These are phyloP conservation scores for Athetis lepigone DNA, from an alignment of 2,888 invertebrate genomes.

Conservation along the genomic window DNA sequence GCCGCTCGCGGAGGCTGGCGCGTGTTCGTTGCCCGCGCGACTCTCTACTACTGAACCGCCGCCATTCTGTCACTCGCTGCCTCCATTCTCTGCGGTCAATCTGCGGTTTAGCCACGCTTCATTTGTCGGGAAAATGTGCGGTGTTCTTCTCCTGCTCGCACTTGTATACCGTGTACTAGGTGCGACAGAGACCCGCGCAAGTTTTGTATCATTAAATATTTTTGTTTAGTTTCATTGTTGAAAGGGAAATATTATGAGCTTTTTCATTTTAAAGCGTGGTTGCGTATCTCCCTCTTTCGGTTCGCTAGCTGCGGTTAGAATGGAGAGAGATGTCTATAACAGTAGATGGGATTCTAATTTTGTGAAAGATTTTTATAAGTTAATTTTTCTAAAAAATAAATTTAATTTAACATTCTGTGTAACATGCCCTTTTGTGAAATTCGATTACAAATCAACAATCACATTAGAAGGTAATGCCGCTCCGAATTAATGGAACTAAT, in stretches of 20 bases:
- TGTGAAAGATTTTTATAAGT: constrained; percentile 11
- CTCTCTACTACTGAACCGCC: constrained; percentile 87
- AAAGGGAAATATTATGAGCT: constrained; percentile 88
- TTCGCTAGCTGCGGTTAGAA: constrained; percentile 69
- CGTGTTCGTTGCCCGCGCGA: constrained; percentile 84
- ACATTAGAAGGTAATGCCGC: constrained; percentile 64
- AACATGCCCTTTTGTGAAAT: constrained; percentile 40
- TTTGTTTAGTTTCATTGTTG: constrained; percentile 88
- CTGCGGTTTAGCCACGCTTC: constrained; percentile 91
- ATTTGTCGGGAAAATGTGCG: constrained; percentile 90
- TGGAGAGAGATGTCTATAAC: constrained; percentile 74
- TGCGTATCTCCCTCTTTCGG: constrained; percentile 76
- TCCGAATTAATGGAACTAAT: constrained; percentile 72
- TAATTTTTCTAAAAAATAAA: not conserved
- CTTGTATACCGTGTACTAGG: constrained; percentile 53
- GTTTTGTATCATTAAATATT: constrained; percentile 88
- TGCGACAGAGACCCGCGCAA: constrained; percentile 81
- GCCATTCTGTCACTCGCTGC: constrained; percentile 91
- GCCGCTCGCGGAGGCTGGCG: constrained; percentile 66
- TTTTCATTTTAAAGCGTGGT: constrained; percentile 82
- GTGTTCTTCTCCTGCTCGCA: constrained; percentile 77
- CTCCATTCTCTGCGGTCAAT: constrained; percentile 91
- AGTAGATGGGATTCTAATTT: constrained; percentile 41
- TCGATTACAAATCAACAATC: constrained; percentile 47
- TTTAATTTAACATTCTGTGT: constrained; percentile 8